Evolutionary conservation across 2,797 vertebrate species (phyloP).

Genomic region (Capromys pilorides): DNA sequence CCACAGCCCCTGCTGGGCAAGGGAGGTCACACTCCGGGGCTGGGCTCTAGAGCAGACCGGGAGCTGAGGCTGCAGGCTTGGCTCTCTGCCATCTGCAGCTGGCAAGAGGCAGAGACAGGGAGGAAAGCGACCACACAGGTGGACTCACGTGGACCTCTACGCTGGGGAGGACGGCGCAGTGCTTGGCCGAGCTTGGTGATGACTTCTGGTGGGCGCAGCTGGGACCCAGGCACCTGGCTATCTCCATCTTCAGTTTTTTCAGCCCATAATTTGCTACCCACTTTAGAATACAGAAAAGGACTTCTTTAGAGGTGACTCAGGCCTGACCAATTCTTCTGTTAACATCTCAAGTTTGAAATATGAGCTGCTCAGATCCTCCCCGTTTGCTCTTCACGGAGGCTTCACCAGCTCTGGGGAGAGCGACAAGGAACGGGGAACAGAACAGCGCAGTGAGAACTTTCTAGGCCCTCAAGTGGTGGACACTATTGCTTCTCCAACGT

Average conservation of each 20-base stretch:
- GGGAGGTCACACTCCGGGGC: no score
- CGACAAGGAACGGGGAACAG: not conserved
- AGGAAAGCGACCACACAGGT: no score
- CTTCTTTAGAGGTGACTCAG: not conserved
- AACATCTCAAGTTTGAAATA: not conserved
- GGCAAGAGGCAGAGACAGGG: not conserved
- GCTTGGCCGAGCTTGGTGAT: conserved; percentile 82
- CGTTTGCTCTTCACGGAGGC: accelerated
- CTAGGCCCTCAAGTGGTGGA: not conserved
- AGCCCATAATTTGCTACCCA: conserved; percentile 88
- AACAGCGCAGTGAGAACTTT: not conserved
- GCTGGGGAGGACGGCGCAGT: conserved; percentile 87
- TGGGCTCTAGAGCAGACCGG: not conserved
- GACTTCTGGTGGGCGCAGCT: conserved; percentile 84
- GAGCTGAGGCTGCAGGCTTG: not conserved
- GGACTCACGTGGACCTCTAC: conserved; percentile 86
- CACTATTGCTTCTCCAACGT: not conserved
- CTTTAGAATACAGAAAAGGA: conserved; percentile 81
- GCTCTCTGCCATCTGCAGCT: not conserved
- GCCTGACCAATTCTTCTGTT: not conserved
- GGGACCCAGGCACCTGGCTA: conserved; percentile 85
- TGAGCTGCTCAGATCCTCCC: not conserved
- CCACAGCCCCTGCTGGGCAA: not conserved
- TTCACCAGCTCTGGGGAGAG: not conserved
- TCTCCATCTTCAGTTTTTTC: conserved; percentile 88